Evolutionary conservation across 2,888 invertebrate genomes (phyloP), one percentile per base, ranked within the genome.

Genomic region (Opisthograptis luteolata): DNA sequence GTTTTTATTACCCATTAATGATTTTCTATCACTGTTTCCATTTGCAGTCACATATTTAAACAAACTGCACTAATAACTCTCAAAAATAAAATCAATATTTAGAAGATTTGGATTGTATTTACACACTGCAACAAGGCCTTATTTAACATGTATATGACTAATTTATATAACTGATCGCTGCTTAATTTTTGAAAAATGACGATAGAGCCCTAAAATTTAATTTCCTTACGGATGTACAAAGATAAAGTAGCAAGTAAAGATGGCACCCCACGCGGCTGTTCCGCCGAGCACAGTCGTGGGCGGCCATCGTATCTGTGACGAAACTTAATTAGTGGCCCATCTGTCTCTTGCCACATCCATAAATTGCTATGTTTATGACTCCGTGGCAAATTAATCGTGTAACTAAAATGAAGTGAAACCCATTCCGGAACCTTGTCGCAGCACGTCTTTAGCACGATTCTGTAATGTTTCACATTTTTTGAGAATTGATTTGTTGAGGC

Each of bases 341-440:
- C 63, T 65, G 60, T 68, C 70, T 65, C 64, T 62, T 60, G 64
- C 28, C 64, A 64, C 60, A 41, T 59, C 61, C 62, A 65, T 68
- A 68, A 70, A 68, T 51, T 52, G 35, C 31, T 17, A 48, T 58
- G 52, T 66, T 67, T 65, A 62, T 62, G 48, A 50, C 45, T 55
- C 42, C 20, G 43, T 49, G 59, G 49, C 45, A 56, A 58, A 53
- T 60, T 59, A 59, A 60, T 51, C 43, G 50, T 36, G 49, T 34
- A 35, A 17, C 35, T 1, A 7, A 27, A 34, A 8, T 22, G 25
- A 39, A 32, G 19, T 10, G 53, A 56, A 49, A 57, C 54, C 34
- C 50, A 45, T 54, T 49, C 52, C 53, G 46, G 51, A 32, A 48
- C 47, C 25, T 35, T 48, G 40, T 47, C 47, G n/a, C 1, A 20